Conservation (phyloP, 2,797 vertebrate genomes). For the Myoxocephalus aenaeus region DNA sequence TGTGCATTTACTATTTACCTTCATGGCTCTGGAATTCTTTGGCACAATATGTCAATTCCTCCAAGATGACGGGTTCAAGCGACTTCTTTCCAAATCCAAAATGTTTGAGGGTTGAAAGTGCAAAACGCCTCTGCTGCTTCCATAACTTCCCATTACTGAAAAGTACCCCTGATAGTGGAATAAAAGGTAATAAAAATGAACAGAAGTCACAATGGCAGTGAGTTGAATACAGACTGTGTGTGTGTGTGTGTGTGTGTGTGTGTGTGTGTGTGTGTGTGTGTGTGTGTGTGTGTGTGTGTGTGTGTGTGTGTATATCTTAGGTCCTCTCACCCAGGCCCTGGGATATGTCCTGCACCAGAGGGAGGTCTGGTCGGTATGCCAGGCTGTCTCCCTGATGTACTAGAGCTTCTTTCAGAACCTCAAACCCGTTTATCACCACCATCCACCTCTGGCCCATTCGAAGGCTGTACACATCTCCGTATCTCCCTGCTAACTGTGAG, state of each 20-base stretch:
- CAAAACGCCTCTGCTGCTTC: slow-evolving; percentile 79
- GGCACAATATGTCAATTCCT: slow-evolving; percentile 43
- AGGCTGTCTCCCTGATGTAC: slow-evolving; percentile 9
- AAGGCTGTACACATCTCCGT: slow-evolving; percentile 76
- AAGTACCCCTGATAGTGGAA: slow-evolving; percentile 63
- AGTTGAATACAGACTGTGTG: neutral
- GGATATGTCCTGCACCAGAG: neutral
- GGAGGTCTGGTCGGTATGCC: neutral
- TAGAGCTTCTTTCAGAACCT: slow-evolving; percentile 4
- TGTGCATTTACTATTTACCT: neutral
- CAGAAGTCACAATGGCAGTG: neutral
- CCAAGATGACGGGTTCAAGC: slow-evolving; percentile 76
- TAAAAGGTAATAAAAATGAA: too few species aligned
- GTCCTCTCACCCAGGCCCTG: neutral
- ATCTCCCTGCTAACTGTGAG: slow-evolving; percentile 74
- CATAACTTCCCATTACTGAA: slow-evolving; percentile 66
- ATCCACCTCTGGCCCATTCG: slow-evolving; percentile 19
- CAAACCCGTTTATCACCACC: slow-evolving; percentile 62
- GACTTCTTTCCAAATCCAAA: slow-evolving; percentile 76
- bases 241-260: too few species aligned
- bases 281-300: too few species aligned
- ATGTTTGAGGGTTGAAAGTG: slow-evolving; percentile 71
- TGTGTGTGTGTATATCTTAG: neutral
- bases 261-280: too few species aligned
- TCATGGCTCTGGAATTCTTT: slow-evolving; percentile 27